phyloP scores from a whole-genome alignment of 2,797 vertebrate species.

The Leucoraja ocellata region DNA sequence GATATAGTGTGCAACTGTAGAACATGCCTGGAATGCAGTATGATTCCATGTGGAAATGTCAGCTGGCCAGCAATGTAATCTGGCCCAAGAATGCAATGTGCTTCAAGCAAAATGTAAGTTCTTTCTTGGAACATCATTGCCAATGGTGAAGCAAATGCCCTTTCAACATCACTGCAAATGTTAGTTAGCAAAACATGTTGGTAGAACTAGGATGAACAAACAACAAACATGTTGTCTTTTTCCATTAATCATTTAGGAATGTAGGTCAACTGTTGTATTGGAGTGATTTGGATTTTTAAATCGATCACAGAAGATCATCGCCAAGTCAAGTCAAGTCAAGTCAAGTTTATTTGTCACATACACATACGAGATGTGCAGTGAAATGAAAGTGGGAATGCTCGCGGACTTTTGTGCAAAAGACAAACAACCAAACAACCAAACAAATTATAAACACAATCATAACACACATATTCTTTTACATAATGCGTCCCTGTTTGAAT shows the following conservation, averaged over 20 bases:
- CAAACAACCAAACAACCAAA: too few relatives aligned
- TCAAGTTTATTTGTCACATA: too few relatives aligned
- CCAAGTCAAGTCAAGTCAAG: too few relatives aligned
- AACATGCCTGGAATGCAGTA: too few relatives aligned
- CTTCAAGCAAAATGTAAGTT: neutral
- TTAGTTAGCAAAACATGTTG: neutral
- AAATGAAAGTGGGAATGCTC: too few relatives aligned
- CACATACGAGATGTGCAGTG: too few relatives aligned
- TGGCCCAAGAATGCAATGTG: neutral
- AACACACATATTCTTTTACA: too few relatives aligned
- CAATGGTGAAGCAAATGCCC: neutral
- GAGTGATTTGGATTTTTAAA: neutral
- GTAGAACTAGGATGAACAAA: neutral
- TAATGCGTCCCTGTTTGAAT: neutral
- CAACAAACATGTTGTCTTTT: neutral
- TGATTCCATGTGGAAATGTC: too few relatives aligned
- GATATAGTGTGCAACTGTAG: too few relatives aligned
- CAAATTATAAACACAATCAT: too few relatives aligned
- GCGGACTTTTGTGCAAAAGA: too few relatives aligned
- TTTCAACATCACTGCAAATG: neutral
- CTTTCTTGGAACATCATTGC: neutral
- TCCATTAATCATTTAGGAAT: neutral
- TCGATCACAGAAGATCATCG: neutral
- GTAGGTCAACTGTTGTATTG: neutral
- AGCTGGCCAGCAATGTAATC: too few relatives aligned